Percentiles rank a stretch among this genome's conserved stretches.
Conservation (phyloP, 2,797 vertebrate genomes). For the Diglossa cyanea region DNA sequence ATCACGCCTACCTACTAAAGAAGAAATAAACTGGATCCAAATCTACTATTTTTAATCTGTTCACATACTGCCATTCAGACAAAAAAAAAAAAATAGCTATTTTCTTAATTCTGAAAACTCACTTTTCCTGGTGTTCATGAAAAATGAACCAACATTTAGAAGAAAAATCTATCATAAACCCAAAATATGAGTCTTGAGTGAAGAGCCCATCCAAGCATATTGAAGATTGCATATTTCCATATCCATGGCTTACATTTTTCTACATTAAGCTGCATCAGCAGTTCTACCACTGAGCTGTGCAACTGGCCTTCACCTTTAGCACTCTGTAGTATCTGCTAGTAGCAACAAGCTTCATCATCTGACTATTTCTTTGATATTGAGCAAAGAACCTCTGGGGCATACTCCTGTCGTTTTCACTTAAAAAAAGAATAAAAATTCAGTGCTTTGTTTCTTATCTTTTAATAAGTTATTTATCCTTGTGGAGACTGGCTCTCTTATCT, state of each 20-base stretch:
- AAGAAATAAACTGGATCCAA: background rate
- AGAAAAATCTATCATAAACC: background rate
- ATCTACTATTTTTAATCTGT: background rate
- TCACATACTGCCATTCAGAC: background rate
- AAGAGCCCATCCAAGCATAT: background rate
- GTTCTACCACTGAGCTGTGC: background rate
- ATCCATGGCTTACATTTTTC: background rate
- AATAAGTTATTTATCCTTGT: constrained; percentile 29
- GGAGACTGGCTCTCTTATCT: background rate
- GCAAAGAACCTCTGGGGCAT: background rate
- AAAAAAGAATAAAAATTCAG: background rate
- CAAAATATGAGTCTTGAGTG: background rate
- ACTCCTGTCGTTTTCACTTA: background rate
- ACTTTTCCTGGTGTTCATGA: background rate
- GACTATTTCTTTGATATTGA: background rate
- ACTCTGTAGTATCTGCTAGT: background rate
- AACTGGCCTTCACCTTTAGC: background rate
- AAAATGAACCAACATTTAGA: background rate
- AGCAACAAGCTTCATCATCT: background rate
- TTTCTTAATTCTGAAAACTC: background rate
- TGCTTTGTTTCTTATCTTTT: constrained; percentile 37
- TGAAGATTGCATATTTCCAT: background rate
- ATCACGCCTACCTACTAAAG: background rate
- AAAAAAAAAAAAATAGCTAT: background rate
- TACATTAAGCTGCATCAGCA: background rate